Base-by-base conservation (phyloP, 2,888 invertebrate genomes). In the Eristalinus aeneus region DNA sequence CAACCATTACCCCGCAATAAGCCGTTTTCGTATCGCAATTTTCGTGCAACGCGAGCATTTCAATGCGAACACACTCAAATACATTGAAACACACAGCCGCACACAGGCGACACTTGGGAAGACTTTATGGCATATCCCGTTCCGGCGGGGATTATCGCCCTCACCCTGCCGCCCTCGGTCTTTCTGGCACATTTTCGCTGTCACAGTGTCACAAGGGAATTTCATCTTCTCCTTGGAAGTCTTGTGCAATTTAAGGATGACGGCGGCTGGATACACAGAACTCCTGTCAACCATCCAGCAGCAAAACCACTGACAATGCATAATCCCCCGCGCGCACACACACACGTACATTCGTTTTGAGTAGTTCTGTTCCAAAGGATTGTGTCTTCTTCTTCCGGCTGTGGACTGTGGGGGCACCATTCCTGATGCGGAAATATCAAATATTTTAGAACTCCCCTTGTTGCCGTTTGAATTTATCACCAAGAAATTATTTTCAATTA, bases 211-310 rank as follows among this genome's bases (percentile, higher is more conserved):
- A 74, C 86, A 76, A 65, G 86, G 82, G 86, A 82, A 77, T 86
- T 82, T 77, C 81, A 63, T 77, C 76, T 81, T 81, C 63, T 80
- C 68, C 84, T 85, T 80, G 67, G 67, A 3, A 27, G 27, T 58
- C 72, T 76, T 81, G 67, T 85, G 85, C 85, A 85, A 81, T 85
- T 85, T 72, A 85, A 81, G 80, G 68, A 73, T 85, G 86, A 86
- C 81, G 68, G 77, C 81, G 68, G 73, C 53, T 58, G n/a, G 34
- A 65, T 76, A 61, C 67, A 58, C 68, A 27, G 27, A 5, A 56
- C 16, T 23, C 53, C 16, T 3, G 16, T 16, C 32, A 23, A 22
- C 63, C 67, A 39, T 60, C 39, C 39, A 16, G 67, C 56, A 27
- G 54, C 12, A 56, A 81, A 85, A 76, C 76, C 85, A 72, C 81